phyloP scores from a whole-genome alignment of 2,797 vertebrate species.

The Oreonectes daqikongensis region DNA sequence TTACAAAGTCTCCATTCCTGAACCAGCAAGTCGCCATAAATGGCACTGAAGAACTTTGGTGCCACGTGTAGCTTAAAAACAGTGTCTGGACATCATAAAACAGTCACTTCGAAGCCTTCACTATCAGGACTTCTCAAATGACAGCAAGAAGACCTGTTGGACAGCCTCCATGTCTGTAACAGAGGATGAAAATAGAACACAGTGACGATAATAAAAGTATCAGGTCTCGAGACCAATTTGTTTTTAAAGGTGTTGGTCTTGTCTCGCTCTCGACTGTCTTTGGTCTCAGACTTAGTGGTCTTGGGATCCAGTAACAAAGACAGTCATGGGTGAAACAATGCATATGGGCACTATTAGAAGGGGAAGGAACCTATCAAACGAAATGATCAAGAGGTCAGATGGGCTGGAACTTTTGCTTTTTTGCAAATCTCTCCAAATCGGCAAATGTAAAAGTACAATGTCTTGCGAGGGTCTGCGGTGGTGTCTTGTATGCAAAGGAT shows the following conservation, averaged over 20 bases:
- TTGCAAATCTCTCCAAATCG: neutral
- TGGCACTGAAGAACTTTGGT: constrained; percentile 39
- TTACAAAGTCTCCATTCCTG: constrained; percentile 9
- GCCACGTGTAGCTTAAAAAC: neutral
- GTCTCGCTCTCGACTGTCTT: too few relatives aligned
- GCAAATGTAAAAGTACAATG: neutral
- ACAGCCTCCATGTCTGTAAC: constrained; percentile 66
- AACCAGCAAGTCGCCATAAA: constrained; percentile 39
- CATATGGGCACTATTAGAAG: too few relatives aligned
- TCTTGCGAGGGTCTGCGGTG: neutral
- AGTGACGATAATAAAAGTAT: too few relatives aligned
- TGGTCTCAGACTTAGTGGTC: too few relatives aligned
- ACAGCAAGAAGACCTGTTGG: constrained; percentile 65
- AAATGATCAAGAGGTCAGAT: too few relatives aligned
- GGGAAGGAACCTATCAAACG: too few relatives aligned
- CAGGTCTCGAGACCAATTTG: too few relatives aligned
- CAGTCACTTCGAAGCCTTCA: constrained; percentile 73
- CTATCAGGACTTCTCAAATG: constrained; percentile 69
- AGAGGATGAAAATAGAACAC: constrained; percentile 18
- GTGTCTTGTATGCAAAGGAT: neutral
- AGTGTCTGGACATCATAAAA: constrained; percentile 67
- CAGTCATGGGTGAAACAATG: too few relatives aligned
- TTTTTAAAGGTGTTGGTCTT: too few relatives aligned
- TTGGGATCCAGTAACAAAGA: too few relatives aligned
- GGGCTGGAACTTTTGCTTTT: too few relatives aligned